Evolutionary conservation across 2,888 invertebrate species (phyloP).

Genomic region (Scaptodrosophila latifasciaeformis): DNA sequence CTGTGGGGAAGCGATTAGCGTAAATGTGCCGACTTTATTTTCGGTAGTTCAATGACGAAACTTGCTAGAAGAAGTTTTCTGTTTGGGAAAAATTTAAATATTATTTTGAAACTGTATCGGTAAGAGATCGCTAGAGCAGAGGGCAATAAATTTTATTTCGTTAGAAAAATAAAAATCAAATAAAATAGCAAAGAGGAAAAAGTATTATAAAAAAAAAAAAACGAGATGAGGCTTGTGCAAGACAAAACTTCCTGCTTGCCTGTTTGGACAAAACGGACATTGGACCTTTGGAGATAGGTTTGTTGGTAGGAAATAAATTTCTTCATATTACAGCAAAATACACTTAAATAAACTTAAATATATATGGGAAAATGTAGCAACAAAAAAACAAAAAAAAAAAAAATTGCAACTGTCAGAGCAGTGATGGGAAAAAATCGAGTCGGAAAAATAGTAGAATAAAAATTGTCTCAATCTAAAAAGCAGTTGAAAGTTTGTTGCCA

Average conservation of each 20-base stretch:
- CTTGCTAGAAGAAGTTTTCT: no score
- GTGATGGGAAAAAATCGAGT: no score
- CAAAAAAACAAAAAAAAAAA: no score
- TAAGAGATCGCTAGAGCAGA: conserved; percentile 2
- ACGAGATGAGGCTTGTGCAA: no score
- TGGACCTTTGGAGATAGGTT: no score
- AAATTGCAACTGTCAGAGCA: no score
- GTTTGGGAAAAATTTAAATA: no score
- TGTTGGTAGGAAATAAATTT: not conserved
- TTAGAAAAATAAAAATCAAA: not conserved
- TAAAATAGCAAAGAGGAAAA: conserved; percentile 1
- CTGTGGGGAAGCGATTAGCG: conserved; percentile 70
- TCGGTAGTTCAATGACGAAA: conserved; percentile 25
- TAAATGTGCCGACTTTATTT: conserved; percentile 64
- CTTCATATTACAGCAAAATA: not conserved
- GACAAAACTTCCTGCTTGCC: conserved; percentile 22
- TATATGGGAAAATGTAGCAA: no score
- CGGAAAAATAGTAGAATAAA: no score
- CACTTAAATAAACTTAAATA: not conserved
- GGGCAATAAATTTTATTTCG: conserved; percentile 9
- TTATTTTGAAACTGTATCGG: no score
- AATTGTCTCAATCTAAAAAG: conserved; percentile 39
- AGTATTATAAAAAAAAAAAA: not conserved
- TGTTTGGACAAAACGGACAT: conserved; percentile 12
- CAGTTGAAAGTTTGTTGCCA: conserved; percentile 30